Evolutionary conservation across 2,888 invertebrate genomes (phyloP).

Genomic region (Pseudeuparius sepicola): DNA sequence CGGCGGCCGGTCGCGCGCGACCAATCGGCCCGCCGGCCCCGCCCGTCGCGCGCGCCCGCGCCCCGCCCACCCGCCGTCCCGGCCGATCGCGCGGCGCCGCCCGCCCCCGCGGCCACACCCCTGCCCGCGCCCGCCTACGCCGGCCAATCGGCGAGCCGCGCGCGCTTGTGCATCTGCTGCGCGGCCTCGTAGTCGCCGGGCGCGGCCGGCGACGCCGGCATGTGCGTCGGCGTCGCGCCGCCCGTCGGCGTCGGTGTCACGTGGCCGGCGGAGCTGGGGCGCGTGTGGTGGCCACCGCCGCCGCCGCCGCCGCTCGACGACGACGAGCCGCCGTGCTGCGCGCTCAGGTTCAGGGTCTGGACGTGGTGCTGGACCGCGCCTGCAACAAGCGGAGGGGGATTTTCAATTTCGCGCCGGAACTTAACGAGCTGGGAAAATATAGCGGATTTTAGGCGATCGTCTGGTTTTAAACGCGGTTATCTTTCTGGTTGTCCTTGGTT

Average conservation of each 20-base stretch:
- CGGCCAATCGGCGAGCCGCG: conserved; percentile 84
- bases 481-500: too few relatives aligned
- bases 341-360: conserved; percentile 46
- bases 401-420: too few relatives aligned
- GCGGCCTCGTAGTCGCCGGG: conserved; percentile 40
- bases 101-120: background rate
- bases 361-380: too few relatives aligned
- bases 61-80: conserved; percentile 3
- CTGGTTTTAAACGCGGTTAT: too few relatives aligned
- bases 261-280: conserved; percentile 50
- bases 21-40: too few relatives aligned
- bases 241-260: conserved; percentile 53
- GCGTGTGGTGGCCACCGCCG: conserved; percentile 38
- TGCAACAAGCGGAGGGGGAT: too few relatives aligned
- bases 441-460: too few relatives aligned
- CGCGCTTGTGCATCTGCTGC: conserved; percentile 65
- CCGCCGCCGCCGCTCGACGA: too few relatives aligned
- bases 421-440: too few relatives aligned
- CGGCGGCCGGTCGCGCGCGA: too few relatives aligned
- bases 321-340: conserved; percentile 27
- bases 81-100: background rate
- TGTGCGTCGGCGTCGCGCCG: conserved; percentile 75
- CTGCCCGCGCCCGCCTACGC: conserved; percentile 51
- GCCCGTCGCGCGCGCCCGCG: too few relatives aligned
- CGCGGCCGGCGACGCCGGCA: conserved; percentile 57